Base-by-base conservation (phyloP, 2,797 vertebrate genomes). In the Euthynnus affinis region DNA sequence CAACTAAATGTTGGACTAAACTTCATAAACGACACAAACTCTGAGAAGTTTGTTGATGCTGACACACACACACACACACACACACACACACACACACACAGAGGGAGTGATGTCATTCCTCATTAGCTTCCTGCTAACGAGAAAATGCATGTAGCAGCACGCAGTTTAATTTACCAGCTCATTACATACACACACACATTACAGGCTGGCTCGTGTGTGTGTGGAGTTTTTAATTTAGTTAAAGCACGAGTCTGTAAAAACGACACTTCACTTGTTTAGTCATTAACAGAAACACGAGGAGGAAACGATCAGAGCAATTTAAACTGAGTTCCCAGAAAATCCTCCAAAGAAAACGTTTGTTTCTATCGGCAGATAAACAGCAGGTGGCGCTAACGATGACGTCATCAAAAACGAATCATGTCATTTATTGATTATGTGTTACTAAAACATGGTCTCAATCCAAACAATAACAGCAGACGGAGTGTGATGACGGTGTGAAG, bases 121-220 rank as follows among this genome's bases (percentile, higher is more conserved):
- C 95, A 91, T 95, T 97, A 96, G 96, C 95, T 93, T 92, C 92
- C 93, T 93, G 94, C 95, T 96, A 96, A 97, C 94, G 95, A 95
- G 88, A 95, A 91, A 93, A 94, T 34, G 55, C 68, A 59, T 37
- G 68, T 59, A 59, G 42, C 44, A 59, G 42, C 92, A 94, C 91
- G 94, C 93, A 95, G 95, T 96, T 96, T 95, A 95, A 96, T 96
- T 96, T 96, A 95, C 94, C 96, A 96, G 93, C 95, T 96, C 96
- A 95, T 97, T 96, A 78, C 55, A 51, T 32, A 65, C 13, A 63
- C 40, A 57, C 49, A 46, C 60, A 63, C 37, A 44, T 29, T 48
- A 48, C 27, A 18, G 58, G 20, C 10, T n/a, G 34, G 2, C 13
- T 37, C 27, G 25, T 27, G 61, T 29, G 14, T 42, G 40, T 42